phyloP scores from a whole-genome alignment of 2,113 vertebrate genomes.

The Heptranchias perlo region DNA sequence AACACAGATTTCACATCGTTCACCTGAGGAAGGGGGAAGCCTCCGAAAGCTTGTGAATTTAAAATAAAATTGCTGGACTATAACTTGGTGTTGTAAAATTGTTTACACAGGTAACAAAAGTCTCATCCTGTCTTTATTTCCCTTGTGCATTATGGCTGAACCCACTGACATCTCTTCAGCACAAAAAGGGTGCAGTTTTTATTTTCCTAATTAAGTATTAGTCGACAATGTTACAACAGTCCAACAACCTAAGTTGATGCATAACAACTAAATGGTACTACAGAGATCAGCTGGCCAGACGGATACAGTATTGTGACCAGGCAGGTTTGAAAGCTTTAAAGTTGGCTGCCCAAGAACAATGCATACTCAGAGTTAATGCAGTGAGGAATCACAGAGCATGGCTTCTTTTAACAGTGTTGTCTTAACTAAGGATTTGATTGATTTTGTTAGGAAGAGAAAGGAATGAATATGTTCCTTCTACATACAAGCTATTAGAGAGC shows the following conservation, averaged over 20 bases:
- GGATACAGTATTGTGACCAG: neutral
- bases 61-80: too few relatives aligned
- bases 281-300: neutral
- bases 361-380: neutral
- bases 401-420: neutral
- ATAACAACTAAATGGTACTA: neutral
- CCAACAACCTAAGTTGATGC: neutral
- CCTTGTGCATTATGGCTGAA: neutral
- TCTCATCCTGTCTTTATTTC: neutral
- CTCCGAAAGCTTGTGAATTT: too few relatives aligned
- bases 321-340: neutral
- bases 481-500: neutral
- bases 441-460: neutral
- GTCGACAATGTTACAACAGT: neutral
- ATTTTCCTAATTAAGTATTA: neutral
- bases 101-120: neutral
- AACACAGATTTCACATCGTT: too few relatives aligned
- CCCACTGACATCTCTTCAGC: neutral
- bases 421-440: neutral
- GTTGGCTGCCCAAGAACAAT: neutral
- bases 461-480: neutral
- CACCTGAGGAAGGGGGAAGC: too few relatives aligned
- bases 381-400: too few relatives aligned
- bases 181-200: neutral
- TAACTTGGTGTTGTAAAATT: too few relatives aligned